Evolutionary conservation across 2,888 invertebrate genomes (phyloP), one percentile per base, ranked within the genome.

Genomic region (Electrophaes corylata): DNA sequence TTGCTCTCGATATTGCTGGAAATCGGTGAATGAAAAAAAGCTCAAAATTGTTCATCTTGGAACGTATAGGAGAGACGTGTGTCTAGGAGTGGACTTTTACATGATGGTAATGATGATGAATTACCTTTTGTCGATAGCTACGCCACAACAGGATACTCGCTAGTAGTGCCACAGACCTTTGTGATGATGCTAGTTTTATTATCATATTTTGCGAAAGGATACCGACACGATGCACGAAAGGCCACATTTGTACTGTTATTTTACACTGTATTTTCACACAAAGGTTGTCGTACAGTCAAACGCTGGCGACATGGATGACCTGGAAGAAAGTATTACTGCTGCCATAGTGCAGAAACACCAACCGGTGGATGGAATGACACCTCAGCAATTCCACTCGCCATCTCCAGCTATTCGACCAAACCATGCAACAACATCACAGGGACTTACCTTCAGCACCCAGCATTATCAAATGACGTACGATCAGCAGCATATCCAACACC

Each of bases 261-360:
- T 48, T 43, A 51, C 33, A 54, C 43, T 23, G 26, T 55, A 43
- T 51, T 57, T 57, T 60, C 33, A 59, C 43, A 60, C 43, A 51
- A 60, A 90, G 73, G 88, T 88, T 12, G 77, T 81, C n/a, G 88
- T 88, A 0, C 88, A 88, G 70, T 87, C 88, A 1, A 91, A 88
- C 59, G 87, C 91, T 0, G 88, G 81, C 52, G 92, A 91, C 55
- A 86, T 92, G 86, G 92, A 91, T 57, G 92, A 92, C 71, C 79
- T 92, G 23, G 92, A 92, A 70, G 92, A 92, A 37, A 92, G 92
- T 64, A 92, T 92, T 58, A 89, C 91, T 6, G 92, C 92, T 3
- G 92, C 92, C 2, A 91, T 92, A 62, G 78, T 92, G 12, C 84
- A 84, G 39, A 91, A 91, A 60, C 83, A 84, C 19, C 65, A 58